These are phyloP conservation scores for Pelodiscus sinensis DNA, from an alignment of 2,113 vertebrate genomes.

Conservation along the genomic window DNA sequence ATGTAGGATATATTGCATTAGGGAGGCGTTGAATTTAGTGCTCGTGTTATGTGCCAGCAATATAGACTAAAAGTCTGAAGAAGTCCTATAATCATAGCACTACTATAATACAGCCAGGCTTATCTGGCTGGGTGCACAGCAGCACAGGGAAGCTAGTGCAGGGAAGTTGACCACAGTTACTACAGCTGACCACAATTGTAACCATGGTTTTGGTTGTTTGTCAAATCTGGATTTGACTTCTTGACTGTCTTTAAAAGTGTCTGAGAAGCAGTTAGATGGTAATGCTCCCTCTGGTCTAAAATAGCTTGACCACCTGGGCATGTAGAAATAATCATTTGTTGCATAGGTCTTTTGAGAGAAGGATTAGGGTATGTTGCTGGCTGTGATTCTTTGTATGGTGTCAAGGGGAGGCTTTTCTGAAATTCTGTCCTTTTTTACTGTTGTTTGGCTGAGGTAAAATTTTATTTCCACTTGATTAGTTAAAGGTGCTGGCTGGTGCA, in stretches of 20 bases:
- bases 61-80: not conserved
- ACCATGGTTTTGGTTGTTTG: not conserved
- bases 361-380: not conserved
- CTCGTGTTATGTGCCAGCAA: not conserved
- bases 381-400: not conserved
- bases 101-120: not conserved
- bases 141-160: too few relatives aligned
- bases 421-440: not conserved
- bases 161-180: too few relatives aligned
- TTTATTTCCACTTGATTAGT: not conserved
- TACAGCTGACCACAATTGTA: not conserved
- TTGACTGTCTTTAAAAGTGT: not conserved
- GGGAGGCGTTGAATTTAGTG: not conserved
- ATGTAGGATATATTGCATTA: not conserved
- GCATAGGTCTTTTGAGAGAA: not conserved
- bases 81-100: not conserved
- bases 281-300: not conserved
- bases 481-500: not conserved
- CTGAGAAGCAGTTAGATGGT: not conserved
- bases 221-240: not conserved
- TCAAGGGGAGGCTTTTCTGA: not conserved
- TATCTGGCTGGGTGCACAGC: too few relatives aligned
- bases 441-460: not conserved
- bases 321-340: not conserved
- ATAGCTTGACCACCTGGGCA: constrained; percentile 4